Conservation (phyloP, 2,888 invertebrate genomes). For the Trachelus stipa region DNA sequence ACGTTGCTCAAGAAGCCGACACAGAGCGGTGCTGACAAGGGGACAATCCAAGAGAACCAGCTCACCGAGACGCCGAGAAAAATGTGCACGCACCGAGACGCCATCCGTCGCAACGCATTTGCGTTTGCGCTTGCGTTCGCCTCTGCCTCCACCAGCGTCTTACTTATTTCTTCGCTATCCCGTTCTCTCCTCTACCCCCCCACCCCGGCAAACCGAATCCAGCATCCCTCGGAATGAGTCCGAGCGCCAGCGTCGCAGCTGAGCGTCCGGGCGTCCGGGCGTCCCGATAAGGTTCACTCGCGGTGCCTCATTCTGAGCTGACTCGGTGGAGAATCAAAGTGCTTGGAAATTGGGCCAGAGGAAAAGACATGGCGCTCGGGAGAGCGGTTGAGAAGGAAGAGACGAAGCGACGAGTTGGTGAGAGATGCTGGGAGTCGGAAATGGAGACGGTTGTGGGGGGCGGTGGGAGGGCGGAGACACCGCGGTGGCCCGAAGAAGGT, state of each 20-base stretch:
- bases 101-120: conserved; percentile 57
- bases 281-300: too few relatives aligned
- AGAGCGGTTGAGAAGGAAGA: conserved; percentile 14
- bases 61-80: conserved; percentile 43
- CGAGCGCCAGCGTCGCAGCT: conserved; percentile 3
- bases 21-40: conserved; percentile 50
- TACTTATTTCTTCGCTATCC: neutral
- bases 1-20: conserved; percentile 33
- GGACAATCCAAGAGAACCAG: conserved; percentile 50
- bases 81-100: conserved; percentile 39
- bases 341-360: conserved; percentile 17
- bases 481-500: conserved; percentile 32
- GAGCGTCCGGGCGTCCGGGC: neutral
- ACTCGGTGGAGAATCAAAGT: neutral
- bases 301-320: too few relatives aligned
- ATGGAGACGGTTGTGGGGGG: neutral
- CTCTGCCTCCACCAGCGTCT: conserved; percentile 21
- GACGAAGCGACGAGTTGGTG: neutral
- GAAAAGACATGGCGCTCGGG: conserved; percentile 8
- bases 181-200: neutral
- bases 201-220: too few relatives aligned
- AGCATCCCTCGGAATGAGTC: neutral
- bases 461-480: conserved; percentile 24
- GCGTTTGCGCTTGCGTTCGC: conserved; percentile 36
- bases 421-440: too few relatives aligned